Base-by-base conservation (phyloP, 2,888 invertebrate genomes). In the Crepidodera aurea region DNA sequence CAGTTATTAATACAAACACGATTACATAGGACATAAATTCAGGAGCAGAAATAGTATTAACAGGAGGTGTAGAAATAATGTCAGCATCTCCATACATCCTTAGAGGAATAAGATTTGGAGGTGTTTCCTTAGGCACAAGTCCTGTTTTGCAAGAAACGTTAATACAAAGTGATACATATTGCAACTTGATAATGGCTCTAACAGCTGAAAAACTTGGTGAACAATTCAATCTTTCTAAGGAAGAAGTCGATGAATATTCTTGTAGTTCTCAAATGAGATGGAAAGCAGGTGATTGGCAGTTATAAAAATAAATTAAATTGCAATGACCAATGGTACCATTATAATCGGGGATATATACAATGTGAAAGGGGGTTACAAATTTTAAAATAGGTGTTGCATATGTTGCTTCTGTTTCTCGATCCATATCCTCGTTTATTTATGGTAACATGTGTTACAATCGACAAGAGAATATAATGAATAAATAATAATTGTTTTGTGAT, bases 31-130 rank as follows among this genome's bases (percentile, higher is more conserved):
- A 96, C 77, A 97, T 98, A 69, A 73, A 89, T 53, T 83, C 90
- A 7, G 96, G 96, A 66, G 90, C 95, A 1, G 88, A 92, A 73
- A 88, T 98, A 59, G 92, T 93, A 1, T 79, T 98, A 27, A 91
- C 96, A 13, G 98, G 97, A 42, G 98, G 98, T 0, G 88, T 91
- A 2, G 98, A 99, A 76, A 97, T 91, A 81, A 98, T 99, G 98
- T 94, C 94, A 1, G 92, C 93, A 79, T 84, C 91, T 0, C 98
- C 98, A 0, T 96, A 91, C 81, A 87, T 90, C 0, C 91, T 93
- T 0, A 86, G 97, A 51, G 89, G 90, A 71, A 84, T 93, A 2
- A 86, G 98, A 18, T 98, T 95, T 82, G 98, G 98, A 1, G 98
- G 98, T 1, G 91, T 94, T 7, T 85, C 87, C 0, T 83, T 98